These are phyloP conservation scores for Sphaerophoria taeniata DNA, from an alignment of 2,888 invertebrate species.

Conservation along the genomic window DNA sequence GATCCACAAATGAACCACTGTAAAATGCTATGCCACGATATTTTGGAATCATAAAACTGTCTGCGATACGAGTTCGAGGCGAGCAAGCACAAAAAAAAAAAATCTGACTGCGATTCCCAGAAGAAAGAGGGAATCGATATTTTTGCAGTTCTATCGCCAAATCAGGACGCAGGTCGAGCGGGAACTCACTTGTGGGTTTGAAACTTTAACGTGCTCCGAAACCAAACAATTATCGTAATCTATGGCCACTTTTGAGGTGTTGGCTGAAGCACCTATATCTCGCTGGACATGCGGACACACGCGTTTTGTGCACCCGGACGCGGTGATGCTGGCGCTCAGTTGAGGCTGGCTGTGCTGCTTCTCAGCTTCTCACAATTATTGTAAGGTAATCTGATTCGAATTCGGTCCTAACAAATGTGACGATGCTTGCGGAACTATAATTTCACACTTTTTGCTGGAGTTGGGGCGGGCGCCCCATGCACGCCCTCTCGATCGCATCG, in stretches of 20 bases:
- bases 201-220: slow-evolving; percentile 39
- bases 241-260: slow-evolving; percentile 67
- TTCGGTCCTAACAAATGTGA: slow-evolving; percentile 52
- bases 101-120: not conserved
- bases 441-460: slow-evolving; percentile 4
- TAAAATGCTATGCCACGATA: slow-evolving; percentile 55
- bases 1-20: slow-evolving; percentile 44
- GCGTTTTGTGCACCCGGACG: slow-evolving; percentile 1
- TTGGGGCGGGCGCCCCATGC: not conserved
- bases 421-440: slow-evolving; percentile 17
- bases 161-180: not conserved
- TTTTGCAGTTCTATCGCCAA: not conserved
- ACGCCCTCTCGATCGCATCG: slow-evolving; percentile 1
- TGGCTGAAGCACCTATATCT: slow-evolving; percentile 48
- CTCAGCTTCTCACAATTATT: slow-evolving; percentile 48
- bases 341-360: not conserved
- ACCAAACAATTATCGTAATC: slow-evolving; percentile 66
- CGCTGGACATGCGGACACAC: slow-evolving; percentile 3
- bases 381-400: slow-evolving; percentile 64
- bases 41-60: slow-evolving; percentile 68
- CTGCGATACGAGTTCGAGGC: slow-evolving; percentile 60
- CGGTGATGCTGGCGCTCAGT: not conserved
- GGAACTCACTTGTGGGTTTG: slow-evolving; percentile 32
- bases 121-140: slow-evolving; percentile 58
- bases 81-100: slow-evolving; percentile 22